Conservation (phyloP, 2,888 invertebrate species). For the Eutolmus rufibarbis region DNA sequence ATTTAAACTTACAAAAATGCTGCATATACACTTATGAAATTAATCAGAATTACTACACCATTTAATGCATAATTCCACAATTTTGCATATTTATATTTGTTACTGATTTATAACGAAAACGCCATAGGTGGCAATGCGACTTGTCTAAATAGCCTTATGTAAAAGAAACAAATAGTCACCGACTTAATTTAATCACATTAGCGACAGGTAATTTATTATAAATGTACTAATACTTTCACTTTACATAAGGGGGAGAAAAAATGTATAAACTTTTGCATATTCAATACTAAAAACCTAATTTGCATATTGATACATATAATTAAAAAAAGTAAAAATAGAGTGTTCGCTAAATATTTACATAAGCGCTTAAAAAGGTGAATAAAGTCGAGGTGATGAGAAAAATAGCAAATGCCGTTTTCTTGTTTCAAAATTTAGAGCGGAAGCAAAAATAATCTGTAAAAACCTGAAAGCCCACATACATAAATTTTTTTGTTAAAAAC, state of each 20-base stretch:
- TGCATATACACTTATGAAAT: neutral
- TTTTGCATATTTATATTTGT: neutral
- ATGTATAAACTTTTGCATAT: neutral
- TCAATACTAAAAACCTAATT: neutral
- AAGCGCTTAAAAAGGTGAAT: neutral
- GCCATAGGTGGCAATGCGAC: neutral
- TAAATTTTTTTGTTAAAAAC: neutral
- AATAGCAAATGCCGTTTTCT: neutral
- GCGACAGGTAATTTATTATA: neutral
- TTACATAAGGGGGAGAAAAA: neutral
- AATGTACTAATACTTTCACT: neutral
- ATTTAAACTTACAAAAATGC: no score
- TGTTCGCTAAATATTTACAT: neutral
- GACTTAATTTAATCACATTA: neutral
- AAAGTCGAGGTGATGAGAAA: neutral
- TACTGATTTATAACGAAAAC: neutral
- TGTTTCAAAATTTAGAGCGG: neutral
- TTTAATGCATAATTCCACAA: neutral
- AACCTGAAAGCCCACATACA: neutral
- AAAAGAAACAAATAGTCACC: neutral
- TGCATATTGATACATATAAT: neutral
- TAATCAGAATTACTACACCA: neutral
- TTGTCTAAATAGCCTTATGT: neutral
- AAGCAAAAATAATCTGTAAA: neutral
- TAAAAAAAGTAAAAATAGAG: neutral